phyloP scores from a whole-genome alignment of 2,113 vertebrate genomes.

The Syngnathus typhle region DNA sequence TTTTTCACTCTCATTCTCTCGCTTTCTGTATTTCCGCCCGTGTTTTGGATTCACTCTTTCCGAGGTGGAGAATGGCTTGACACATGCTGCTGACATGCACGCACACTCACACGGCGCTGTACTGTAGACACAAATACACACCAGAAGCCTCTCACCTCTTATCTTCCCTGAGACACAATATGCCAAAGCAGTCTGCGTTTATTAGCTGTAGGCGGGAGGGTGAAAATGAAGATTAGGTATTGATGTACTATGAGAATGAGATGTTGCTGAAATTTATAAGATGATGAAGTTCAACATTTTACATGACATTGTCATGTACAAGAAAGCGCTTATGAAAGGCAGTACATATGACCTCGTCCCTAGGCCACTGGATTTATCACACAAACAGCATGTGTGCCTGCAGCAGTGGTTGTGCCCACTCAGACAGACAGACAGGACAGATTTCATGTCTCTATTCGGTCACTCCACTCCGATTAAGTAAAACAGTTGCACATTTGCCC shows the following conservation, averaged over 20 bases:
- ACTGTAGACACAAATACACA: constrained; percentile 46
- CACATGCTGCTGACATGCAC: constrained; percentile 51
- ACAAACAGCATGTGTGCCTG: constrained; percentile 45
- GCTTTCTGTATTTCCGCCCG: constrained; percentile 41
- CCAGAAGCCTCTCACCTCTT: constrained; percentile 51
- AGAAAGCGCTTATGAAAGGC: constrained; percentile 43
- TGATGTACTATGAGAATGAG: constrained; percentile 55
- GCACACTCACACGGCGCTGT: constrained; percentile 34
- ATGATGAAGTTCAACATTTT: constrained; percentile 61
- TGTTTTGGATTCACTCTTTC: constrained; percentile 60
- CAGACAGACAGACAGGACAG: neutral
- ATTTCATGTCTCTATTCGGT: constrained; percentile 26
- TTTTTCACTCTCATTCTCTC: constrained; percentile 26
- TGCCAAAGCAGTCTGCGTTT: constrained; percentile 46
- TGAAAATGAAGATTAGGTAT: constrained; percentile 54
- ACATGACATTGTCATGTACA: constrained; percentile 56
- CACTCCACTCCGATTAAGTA: constrained; percentile 21
- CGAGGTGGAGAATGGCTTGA: constrained; percentile 55
- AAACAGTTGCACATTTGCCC: constrained; percentile 27
- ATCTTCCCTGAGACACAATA: constrained; percentile 46
- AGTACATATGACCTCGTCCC: constrained; percentile 42
- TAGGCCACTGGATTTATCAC: constrained; percentile 44
- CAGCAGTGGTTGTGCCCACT: constrained; percentile 37
- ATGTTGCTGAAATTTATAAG: constrained; percentile 38
- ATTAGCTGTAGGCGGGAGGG: constrained; percentile 39